These are phyloP conservation scores for Steatocranus sp. DNA, from an alignment of 2,797 vertebrate species.

Conservation along the genomic window DNA sequence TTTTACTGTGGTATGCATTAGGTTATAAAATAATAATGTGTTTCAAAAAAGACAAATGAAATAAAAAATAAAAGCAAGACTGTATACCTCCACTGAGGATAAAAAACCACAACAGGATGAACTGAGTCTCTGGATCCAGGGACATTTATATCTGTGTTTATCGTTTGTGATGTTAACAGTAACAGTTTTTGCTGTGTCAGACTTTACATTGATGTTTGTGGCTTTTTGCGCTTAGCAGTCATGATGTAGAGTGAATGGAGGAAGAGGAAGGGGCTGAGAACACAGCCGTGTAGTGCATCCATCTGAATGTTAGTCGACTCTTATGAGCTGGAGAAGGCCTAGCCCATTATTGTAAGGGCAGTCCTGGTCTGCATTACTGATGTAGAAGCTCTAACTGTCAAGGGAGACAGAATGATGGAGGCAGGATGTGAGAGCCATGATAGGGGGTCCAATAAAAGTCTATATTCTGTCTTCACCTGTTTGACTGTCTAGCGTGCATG, in stretches of 20 bases:
- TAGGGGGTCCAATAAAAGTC: neutral
- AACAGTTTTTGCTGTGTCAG: rapidly evolving
- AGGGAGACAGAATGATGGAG: neutral
- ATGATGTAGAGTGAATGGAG: neutral
- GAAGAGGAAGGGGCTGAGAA: neutral
- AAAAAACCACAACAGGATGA: rapidly evolving
- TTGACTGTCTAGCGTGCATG: rapidly evolving
- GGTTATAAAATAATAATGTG: neutral
- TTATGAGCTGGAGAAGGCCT: neutral
- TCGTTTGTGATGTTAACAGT: neutral
- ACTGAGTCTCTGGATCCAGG: neutral
- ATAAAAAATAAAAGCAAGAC: neutral
- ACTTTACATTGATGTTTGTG: neutral
- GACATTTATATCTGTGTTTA: neutral
- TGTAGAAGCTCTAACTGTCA: neutral
- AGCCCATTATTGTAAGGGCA: neutral
- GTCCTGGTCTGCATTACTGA: neutral
- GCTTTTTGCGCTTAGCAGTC: neutral
- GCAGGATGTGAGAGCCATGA: neutral
- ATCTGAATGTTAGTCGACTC: rapidly evolving
- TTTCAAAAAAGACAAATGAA: rapidly evolving
- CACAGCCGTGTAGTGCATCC: neutral
- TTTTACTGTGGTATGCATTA: neutral
- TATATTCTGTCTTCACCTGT: neutral
- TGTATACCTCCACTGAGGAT: neutral